Base-by-base conservation (phyloP, 2,797 vertebrate species). In the Acestrorhynchus altus region DNA sequence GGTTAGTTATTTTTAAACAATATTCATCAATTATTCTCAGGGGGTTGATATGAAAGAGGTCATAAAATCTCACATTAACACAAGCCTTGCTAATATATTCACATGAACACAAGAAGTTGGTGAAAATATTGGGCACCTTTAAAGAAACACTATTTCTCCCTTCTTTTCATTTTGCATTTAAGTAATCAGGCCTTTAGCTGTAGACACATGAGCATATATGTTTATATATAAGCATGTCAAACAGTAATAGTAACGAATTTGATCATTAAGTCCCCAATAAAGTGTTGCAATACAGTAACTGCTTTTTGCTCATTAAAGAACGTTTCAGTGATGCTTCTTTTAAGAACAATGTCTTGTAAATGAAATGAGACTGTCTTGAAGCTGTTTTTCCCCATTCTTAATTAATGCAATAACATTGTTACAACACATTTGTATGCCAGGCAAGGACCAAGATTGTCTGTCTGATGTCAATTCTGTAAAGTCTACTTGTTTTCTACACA, bases 31-130 rank as follows among this genome's bases (percentile, higher is more conserved):
- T 87, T 35, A 89, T 88, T 90, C 90, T 91, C 90, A 81, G 85
- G 88, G 90, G 90, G 28, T 86, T 90, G 88, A 89, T 90, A 86
- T 89, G 66, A 82, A 77, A 91, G 91, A 92, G 89, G 89, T 92
- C 90, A 92, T 85, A 81, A 73, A 15, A 81, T 81, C 84, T 88
- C 87, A 92, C 87, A 92, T 93, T 90, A 92, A 88, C 81, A 85
- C 65, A 24, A 76, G 68, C 78, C 56, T 80, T 76, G 78, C 81
- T 79, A 80, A 86, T 78, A 75, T 85, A 66, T 26, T 83, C 44
- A 70, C 24, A 66, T 78, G 66, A 79, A 66, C 71, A 54, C 47
- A 51, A 54, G 47, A 77, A 57, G 42, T 39, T 72, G 26, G 72
- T 59, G 24, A 52, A 71, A 61, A 81, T 78, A 56, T 63, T 63